Base-by-base conservation (phyloP, 2,797 vertebrate species). In the Spinibarbus caldwelli region DNA sequence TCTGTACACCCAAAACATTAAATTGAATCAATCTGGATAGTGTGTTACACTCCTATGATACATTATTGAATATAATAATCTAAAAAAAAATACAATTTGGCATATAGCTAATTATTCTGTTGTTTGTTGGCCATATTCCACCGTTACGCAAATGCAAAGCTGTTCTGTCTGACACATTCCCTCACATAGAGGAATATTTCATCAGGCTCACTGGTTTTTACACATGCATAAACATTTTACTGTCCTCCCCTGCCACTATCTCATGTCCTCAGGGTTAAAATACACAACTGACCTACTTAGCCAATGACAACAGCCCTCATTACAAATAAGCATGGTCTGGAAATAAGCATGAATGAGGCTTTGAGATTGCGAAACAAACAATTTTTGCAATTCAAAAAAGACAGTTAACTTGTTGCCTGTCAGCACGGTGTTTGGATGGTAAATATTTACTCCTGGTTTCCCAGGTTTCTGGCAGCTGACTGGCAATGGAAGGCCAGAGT, bases 221-320 rank as follows among this genome's bases (percentile, higher is more conserved):
- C 88, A 92, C 87, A 89, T 89, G 92, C 90, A 93, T 88, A 89
- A 91, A 90, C 86, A 91, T 87, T 87, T 91, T 23, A 88, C 77
- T 89, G 91, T 83, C 86, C 87, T 87, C 80, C 86, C 85, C 89
- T 87, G 88, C 91, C 91, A 89, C 87, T 85, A 91, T 90, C 92
- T 91, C 89, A 94, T 93, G 91, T 90, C 93, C 93, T 91, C 57
- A 52, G 91, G 94, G 88, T 92, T 92, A 72, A 94, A 90, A 94
- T 88, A 92, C 89, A 90, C 91, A 92, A 91, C 91, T 95, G 94
- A 96, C 95, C 94, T 94, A 95, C 92, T 95, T 96, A 87, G 79
- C 84, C 89, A 91, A 92, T 91, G 90, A 92, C 89, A 85, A 72
- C 86, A 86, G 47, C 86, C 85, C 84, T 85, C 45, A 57, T 79